These are phyloP conservation scores for Penaeus monodon DNA, from an alignment of 2,888 invertebrate species.

Conservation along the genomic window DNA sequence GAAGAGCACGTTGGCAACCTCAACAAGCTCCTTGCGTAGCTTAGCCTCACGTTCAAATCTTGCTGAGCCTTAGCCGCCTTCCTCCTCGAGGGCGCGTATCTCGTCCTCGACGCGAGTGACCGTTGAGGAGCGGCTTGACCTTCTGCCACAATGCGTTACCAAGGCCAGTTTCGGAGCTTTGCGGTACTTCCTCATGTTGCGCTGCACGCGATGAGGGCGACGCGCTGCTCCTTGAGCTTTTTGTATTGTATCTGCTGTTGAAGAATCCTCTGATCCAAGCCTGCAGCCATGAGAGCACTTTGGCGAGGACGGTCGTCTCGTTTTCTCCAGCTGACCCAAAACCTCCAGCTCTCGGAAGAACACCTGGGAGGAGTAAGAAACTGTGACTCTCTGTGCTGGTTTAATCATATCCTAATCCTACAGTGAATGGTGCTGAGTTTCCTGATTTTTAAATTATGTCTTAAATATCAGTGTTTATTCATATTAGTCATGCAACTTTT, in stretches of 20 bases:
- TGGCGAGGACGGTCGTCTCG: constrained; percentile 98
- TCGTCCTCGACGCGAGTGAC: constrained; percentile 99
- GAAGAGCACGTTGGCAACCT: constrained; percentile 92
- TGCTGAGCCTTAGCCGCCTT: constrained; percentile 95
- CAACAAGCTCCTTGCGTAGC: constrained; percentile 95
- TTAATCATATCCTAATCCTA: too few relatives aligned
- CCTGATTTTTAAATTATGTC: too few relatives aligned
- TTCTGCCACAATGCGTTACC: constrained; percentile 99
- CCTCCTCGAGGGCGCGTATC: constrained; percentile 84
- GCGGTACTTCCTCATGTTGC: constrained; percentile 99
- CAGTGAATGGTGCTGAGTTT: too few relatives aligned
- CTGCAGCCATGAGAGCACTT: constrained; percentile 98
- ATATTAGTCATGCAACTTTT: too few relatives aligned
- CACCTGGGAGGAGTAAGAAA: constrained; percentile 76
- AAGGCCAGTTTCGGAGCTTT: constrained; percentile 99
- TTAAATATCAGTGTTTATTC: too few relatives aligned
- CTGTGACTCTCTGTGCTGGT: too few relatives aligned
- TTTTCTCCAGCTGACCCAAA: constrained; percentile 99
- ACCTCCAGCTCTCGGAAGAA: constrained; percentile 99
- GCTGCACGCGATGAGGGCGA: constrained; percentile 97
- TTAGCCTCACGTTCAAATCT: constrained; percentile 94
- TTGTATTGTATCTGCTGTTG: constrained; percentile 92
- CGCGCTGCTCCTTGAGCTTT: constrained; percentile 96
- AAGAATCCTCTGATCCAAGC: constrained; percentile 96
- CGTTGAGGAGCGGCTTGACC: constrained; percentile 98